These are phyloP conservation scores for Peromyscus melanophrys DNA, from an alignment of 2,797 vertebrate genomes.

Conservation along the genomic window DNA sequence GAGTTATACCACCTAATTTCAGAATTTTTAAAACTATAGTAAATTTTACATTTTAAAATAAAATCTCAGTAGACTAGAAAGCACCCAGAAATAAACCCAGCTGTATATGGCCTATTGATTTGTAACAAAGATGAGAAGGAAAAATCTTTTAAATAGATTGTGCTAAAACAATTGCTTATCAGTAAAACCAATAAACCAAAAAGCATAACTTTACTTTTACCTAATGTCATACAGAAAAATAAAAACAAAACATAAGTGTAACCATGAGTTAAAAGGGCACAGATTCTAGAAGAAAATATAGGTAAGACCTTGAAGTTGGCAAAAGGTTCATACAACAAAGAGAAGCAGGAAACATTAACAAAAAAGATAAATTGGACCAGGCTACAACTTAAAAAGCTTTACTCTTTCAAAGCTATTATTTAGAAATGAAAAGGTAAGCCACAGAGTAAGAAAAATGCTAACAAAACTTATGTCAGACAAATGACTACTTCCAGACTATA, in stretches of 20 bases:
- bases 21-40: neutral
- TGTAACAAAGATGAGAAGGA: constrained; percentile 25
- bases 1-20: constrained; percentile 3
- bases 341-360: neutral
- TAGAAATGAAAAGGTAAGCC: constrained; percentile 42
- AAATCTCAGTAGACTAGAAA: neutral
- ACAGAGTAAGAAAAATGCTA: constrained; percentile 20
- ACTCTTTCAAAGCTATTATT: neutral
- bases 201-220: neutral
- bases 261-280: neutral
- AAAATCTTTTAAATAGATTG: constrained; percentile 1
- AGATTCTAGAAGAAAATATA: constrained; percentile 11
- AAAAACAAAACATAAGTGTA: neutral
- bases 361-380: neutral
- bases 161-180: neutral
- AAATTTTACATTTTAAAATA: neutral
- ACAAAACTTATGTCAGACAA: neutral
- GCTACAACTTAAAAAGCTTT: neutral
- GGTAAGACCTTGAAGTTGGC: neutral
- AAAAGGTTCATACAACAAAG: constrained; percentile 10
- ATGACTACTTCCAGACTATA: neutral
- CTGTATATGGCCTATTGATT: constrained; percentile 5
- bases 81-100: neutral
- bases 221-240: neutral
- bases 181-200: neutral